Evolutionary conservation across 53 echinoderm and acorn worm species (phyloP).

Genomic region (Mesocentrotus franciscanus): DNA sequence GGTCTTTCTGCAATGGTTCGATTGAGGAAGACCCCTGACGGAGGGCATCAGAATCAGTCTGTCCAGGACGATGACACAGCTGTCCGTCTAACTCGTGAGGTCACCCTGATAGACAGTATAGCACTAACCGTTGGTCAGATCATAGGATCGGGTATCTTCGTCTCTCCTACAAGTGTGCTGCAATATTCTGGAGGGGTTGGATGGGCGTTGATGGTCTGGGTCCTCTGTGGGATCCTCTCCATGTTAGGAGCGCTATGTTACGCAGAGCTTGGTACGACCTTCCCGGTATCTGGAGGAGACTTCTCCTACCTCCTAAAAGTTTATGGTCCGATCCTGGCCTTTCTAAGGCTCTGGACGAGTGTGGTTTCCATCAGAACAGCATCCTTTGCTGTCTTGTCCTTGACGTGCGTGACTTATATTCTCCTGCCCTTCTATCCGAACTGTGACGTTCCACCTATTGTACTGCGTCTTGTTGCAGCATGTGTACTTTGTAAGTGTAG

Average conservation of each 20-base stretch:
- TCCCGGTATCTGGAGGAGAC: slow-evolving; percentile 41
- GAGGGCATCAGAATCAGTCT: slow-evolving; percentile 80
- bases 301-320: slow-evolving; percentile 34
- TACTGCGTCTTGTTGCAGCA: slow-evolving; percentile 21
- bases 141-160: slow-evolving; percentile 52
- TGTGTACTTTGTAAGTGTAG: slow-evolving; percentile 44
- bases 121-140: slow-evolving; percentile 23
- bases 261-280: slow-evolving; percentile 37
- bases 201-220: slow-evolving; percentile 39
- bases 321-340: slow-evolving; percentile 37
- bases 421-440: slow-evolving; percentile 69
- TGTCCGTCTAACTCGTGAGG: background rate
- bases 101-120: slow-evolving; percentile 30
- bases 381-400: slow-evolving; percentile 68
- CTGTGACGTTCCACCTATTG: slow-evolving; percentile 57
- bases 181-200: slow-evolving; percentile 1
- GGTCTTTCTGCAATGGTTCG: slow-evolving; percentile 44
- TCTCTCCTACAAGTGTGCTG: slow-evolving; percentile 74
- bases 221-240: slow-evolving; percentile 12
- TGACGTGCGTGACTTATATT: slow-evolving; percentile 83
- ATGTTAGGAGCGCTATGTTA: slow-evolving; percentile 25
- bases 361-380: slow-evolving; percentile 72
- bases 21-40: slow-evolving; percentile 75
- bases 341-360: slow-evolving; percentile 70
- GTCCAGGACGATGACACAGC: slow-evolving; percentile 53